A percentile compares a stretch with the other conserved stretches of the same genome.
phyloP scores from a whole-genome alignment of 2,888 invertebrate genomes.

The Steinernema hermaphroditum region DNA sequence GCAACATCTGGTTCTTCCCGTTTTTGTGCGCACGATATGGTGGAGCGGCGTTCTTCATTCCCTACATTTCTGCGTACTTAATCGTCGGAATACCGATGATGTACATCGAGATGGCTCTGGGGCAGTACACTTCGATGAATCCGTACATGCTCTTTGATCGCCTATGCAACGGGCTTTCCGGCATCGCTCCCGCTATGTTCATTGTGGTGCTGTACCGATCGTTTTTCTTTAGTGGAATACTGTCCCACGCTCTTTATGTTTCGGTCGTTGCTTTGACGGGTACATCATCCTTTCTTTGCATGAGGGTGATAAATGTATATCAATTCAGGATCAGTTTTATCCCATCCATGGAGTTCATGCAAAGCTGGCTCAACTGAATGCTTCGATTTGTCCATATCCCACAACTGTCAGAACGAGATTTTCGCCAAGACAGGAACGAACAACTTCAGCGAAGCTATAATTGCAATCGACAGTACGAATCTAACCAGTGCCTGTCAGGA shows the following conservation, averaged over 20 bases:
- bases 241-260: neutral
- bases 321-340: no score
- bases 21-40: conserved; percentile 39
- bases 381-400: neutral
- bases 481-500: neutral
- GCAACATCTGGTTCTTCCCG: conserved; percentile 44
- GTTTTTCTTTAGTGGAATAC: conserved; percentile 5
- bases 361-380: neutral
- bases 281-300: neutral
- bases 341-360: neutral
- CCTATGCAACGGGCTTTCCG: conserved; percentile 11
- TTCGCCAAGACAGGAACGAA: neutral
- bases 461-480: neutral
- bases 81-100: conserved; percentile 44
- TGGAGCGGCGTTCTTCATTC: conserved; percentile 38
- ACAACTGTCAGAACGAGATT: neutral
- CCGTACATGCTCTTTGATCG: conserved; percentile 38
- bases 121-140: conserved; percentile 46
- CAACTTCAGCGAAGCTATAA: neutral
- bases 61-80: conserved; percentile 40
- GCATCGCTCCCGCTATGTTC: conserved; percentile 10
- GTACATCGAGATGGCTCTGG: conserved; percentile 47
- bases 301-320: no score
- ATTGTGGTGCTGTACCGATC: neutral
- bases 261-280: neutral